Evolutionary conservation across 2,797 vertebrate species (phyloP).

Genomic region (Tokudaia tokunoshimensis): DNA sequence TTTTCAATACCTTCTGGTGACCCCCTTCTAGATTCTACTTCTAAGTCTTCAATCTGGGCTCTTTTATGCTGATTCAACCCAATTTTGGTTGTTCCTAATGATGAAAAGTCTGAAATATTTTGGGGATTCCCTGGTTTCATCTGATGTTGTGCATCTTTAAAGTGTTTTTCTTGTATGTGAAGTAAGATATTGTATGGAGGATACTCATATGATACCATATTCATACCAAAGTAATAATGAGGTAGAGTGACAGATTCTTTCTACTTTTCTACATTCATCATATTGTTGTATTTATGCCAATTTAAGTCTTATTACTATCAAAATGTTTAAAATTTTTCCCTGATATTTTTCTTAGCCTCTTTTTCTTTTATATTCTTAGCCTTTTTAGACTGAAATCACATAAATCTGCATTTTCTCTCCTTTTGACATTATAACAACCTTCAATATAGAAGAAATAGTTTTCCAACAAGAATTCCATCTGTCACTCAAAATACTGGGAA

Average conservation of each 20-base stretch:
- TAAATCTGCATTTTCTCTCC: not conserved
- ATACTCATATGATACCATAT: not conserved
- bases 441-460: constrained; percentile 4
- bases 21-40: not conserved
- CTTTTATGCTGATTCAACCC: not conserved
- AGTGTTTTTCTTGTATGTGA: not conserved
- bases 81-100: not conserved
- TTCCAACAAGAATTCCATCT: constrained; percentile 24
- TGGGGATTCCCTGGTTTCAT: constrained; percentile 17
- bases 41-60: not conserved
- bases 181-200: not conserved
- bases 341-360: not conserved
- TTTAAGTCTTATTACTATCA: not conserved
- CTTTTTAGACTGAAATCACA: not conserved
- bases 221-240: not conserved
- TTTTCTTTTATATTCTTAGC: not conserved
- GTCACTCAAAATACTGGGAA: constrained; percentile 37
- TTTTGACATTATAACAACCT: not conserved
- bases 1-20: not conserved
- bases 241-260: not conserved
- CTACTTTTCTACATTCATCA: not conserved
- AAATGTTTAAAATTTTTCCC: not conserved
- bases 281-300: not conserved
- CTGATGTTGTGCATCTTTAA: constrained; percentile 2
- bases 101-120: constrained; percentile 6